Conservation (phyloP, 2,797 vertebrate species). For the Rachycentron canadum region DNA sequence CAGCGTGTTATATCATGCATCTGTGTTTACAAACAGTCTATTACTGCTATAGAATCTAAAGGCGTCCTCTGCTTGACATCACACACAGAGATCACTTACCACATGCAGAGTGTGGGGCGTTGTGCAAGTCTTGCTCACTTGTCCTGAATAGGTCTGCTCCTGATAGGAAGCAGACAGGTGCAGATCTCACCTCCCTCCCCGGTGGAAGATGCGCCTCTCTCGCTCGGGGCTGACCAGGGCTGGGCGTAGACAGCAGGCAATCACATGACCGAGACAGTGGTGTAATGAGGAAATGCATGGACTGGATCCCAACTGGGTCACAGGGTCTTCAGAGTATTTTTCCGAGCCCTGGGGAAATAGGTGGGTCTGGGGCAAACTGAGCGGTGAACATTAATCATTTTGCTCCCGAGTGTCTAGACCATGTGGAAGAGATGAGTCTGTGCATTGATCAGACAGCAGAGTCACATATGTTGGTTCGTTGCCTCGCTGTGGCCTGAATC, state of each 20-base stretch:
- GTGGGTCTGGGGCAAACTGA: constrained; percentile 25
- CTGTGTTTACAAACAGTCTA: constrained; percentile 7
- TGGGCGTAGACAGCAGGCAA: constrained; percentile 62
- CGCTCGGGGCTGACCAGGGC: constrained; percentile 49
- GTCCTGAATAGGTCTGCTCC: constrained; percentile 38
- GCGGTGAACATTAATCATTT: constrained; percentile 34
- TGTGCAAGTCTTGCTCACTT: constrained; percentile 46
- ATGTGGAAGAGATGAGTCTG: neutral
- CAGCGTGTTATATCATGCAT: neutral
- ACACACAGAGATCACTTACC: constrained; percentile 54
- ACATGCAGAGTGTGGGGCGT: constrained; percentile 23
- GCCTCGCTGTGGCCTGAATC: neutral
- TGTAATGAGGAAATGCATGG: constrained; percentile 57
- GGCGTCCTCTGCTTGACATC: neutral
- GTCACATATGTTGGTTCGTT: neutral
- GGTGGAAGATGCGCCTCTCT: constrained; percentile 63
- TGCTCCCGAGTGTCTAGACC: neutral
- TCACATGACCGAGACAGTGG: constrained; percentile 67
- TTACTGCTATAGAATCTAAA: neutral
- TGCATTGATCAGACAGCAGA: neutral
- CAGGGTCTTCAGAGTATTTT: constrained; percentile 60
- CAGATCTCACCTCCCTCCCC: constrained; percentile 35
- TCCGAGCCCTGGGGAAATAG: constrained; percentile 17
- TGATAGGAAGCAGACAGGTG: constrained; percentile 63
- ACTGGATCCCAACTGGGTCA: constrained; percentile 75